Evolutionary conservation across 2,113 vertebrate species (phyloP), one percentile per base, ranked within the genome.

Genomic region (Crotalus tigris): DNA sequence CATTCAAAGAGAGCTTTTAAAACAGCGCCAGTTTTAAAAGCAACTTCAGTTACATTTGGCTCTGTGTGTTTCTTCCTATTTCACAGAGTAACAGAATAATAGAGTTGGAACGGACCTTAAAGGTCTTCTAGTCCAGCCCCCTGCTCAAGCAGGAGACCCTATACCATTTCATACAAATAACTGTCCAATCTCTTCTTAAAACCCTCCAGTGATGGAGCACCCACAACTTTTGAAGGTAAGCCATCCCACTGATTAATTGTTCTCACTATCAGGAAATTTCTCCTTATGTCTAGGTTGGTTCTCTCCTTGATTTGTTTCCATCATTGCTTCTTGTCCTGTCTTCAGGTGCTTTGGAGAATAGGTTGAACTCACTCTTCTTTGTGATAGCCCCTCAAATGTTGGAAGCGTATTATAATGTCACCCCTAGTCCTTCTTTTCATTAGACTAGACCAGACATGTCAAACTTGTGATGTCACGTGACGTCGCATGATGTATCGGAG

Each of bases 1-100:
- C 96, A 95, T 97, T 97, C 92, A 95, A 91, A 95, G 97, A 95
- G 96, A 94, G 94, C 95, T 96, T 93, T 94, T 96, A 95, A 93
- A 97, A 96, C 97, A 93, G 15, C 51, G 89, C 15, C 29, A 55
- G 39, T 46, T 81, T 92, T 81, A 57, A 57, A 54, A 44, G 23
- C 59, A 81, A 24, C 87, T 55, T 89, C 29, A 54, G 59, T 55
- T 88, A 46, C 44, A 81, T 75, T 81, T 49, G 54, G 6, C 49
- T 49, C 49, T 49, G 49, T 49, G 49, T 49, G 49, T 49, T 49
- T 49, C 49, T 49, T 49, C 49, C 49, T 49, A 49, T 49, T 49
- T 49, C 49, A 49, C 49, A 49, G 49, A 49, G 49, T 49, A 49
- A 49, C 49, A 49, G 49, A 49, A 49, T 49, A 49, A 49, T 49